Evolutionary conservation across 2,113 vertebrate species (phyloP), one percentile per base, ranked within the genome.

Genomic region (Macroglossus sobrinus): DNA sequence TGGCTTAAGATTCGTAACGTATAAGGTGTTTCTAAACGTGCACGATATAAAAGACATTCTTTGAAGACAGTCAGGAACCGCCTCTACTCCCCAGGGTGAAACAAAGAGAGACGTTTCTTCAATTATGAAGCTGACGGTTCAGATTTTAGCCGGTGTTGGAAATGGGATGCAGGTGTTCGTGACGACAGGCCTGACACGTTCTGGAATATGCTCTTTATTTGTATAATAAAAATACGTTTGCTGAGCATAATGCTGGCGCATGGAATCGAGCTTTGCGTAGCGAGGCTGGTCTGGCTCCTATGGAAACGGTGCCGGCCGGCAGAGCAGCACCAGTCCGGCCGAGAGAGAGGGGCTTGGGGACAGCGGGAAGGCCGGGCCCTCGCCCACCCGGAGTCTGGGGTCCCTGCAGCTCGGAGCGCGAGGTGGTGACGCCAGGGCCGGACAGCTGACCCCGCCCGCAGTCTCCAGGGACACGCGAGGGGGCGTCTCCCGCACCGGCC

Each of bases 81-180:
- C 5, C 57, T 7, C 53, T 13, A 1, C 43, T 11, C 79, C 74
- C 30, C 3, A 30, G 72, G 24, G 47, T 8, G 33, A 76, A 66
- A 66, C 21, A 28, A 43, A 80, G n/a, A 50, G 35, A 85, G 47
- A 50, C 3, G 14, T 57, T 59, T 33, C 86, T 33, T 59, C 26
- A 7, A 68, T 59, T 45, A 26, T 2, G 22, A 80, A 89, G 86
- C 18, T 9, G 72, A n/a, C 26, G 61, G 74, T 40, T 82, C 47
- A 33, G 1, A 82, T 61, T 66, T 33, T 45, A 84, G 88, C 66
- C 87, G 26, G 5, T 19, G 3, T 4, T 78, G 96, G 61, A 43
- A 95, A 93, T 69, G 95, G 55, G 84, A 35, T 28, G 63, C 85
- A 95, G 96, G 90, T 69, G 87, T 10, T 5, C 3, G 59, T 1